These are phyloP conservation scores for Catharus fuscescens DNA, from an alignment of 2,113 vertebrate species.

Conservation along the genomic window DNA sequence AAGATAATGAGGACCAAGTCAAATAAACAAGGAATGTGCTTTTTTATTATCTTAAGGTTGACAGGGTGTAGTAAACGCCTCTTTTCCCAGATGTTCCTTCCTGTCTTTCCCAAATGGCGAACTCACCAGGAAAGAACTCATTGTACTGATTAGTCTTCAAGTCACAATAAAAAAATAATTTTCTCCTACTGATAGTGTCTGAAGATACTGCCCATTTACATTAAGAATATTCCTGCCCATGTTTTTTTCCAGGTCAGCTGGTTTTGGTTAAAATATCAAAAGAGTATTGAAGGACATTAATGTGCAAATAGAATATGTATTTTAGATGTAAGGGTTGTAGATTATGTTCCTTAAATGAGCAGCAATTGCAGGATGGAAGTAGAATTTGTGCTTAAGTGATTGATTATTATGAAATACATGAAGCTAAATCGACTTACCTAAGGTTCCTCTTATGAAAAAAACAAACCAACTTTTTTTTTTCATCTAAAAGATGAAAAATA, in stretches of 20 bases:
- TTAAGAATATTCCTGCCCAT: background rate
- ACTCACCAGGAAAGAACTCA: constrained; percentile 33
- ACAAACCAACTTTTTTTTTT: background rate
- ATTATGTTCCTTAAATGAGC: background rate
- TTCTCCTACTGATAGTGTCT: background rate
- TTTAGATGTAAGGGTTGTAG: background rate
- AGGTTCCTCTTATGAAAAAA: background rate
- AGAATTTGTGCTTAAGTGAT: background rate
- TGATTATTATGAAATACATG: background rate
- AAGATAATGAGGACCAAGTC: constrained; percentile 62
- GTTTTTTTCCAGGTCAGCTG: background rate
- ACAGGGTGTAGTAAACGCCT: constrained; percentile 24
- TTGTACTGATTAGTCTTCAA: constrained; percentile 52
- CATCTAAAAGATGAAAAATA: background rate
- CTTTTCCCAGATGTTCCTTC: constrained; percentile 35
- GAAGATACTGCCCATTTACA: background rate
- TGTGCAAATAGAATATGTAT: background rate
- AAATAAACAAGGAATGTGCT: constrained; percentile 48
- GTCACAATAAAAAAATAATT: constrained; percentile 44
- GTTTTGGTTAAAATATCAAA: background rate
- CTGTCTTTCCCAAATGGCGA: constrained; percentile 24
- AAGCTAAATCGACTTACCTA: background rate
- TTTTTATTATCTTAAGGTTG: constrained; percentile 41
- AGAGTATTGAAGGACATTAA: background rate
- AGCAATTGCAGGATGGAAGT: background rate